Base-by-base conservation (phyloP, 2,113 vertebrate species). In the Pipra filicauda region DNA sequence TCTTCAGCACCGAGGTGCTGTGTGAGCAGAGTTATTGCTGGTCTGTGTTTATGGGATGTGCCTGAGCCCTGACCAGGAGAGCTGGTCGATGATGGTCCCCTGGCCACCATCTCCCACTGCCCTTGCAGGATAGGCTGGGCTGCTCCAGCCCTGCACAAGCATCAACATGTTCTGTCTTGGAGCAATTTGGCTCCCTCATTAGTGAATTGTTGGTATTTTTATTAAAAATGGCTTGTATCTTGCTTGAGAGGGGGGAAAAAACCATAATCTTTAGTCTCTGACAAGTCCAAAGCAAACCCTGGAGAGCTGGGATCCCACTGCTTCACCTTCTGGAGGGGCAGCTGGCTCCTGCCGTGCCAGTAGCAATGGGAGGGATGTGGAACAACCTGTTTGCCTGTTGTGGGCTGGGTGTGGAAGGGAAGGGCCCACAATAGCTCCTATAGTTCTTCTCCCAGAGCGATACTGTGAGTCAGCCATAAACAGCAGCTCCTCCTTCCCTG, bases 341-440 rank as follows among this genome's bases (percentile, higher is more conserved):
- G 87, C 87, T 52, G 89, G 85, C 73, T 87, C 4, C n/a, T 5
- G 54, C 0, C 7, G 17, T 71, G 90, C 85, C 41, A 6, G 11
- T 21, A 24, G 91, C 44, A 1, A 26, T 1, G 84, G 77, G 11
- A 91, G 92, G 58, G 94, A 91, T 92, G 96, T 84, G 92, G 93
- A 77, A 71, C 92, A 94, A 97, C 96, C 95, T 67, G 95, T 97
- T 92, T 13, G 66, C 67, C 72, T 7, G 39, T 67, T 48, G 57
- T 54, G 23, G 54, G 33, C 81, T 67, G 95, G 95, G 95, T 93
- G 96, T 26, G 96, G 96, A 48, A 46, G 96, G 95, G 95, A 85
- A 94, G 93, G 92, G 90, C 93, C 70, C 93, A 78, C 95, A 69
- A 80, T 58, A 28, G 88, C 62, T 39, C 12, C 85, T 74, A 5